Percentiles rank a stretch among this genome's conserved stretches.
phyloP scores from a whole-genome alignment of 2,113 vertebrate species.

The Myrmecobius fasciatus region DNA sequence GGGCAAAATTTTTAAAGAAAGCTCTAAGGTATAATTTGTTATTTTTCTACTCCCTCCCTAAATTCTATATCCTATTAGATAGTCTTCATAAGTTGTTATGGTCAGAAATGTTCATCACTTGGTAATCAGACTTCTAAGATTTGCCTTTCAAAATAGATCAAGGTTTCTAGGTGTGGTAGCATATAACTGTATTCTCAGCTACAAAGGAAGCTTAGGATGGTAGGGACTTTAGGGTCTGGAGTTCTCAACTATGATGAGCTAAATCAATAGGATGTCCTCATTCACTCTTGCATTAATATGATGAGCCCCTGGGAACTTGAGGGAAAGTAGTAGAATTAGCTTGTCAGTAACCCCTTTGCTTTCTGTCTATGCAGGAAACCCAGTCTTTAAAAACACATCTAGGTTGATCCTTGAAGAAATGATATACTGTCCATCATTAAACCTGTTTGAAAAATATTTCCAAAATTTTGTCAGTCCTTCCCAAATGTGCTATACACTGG shows the following conservation, averaged over 20 bases:
- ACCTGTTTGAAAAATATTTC: background rate
- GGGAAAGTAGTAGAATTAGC: background rate
- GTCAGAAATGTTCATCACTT: background rate
- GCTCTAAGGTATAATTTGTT: background rate
- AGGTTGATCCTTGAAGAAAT: background rate
- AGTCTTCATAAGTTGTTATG: background rate
- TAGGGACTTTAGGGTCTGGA: background rate
- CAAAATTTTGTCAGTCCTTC: background rate
- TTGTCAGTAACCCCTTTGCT: background rate
- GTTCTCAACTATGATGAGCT: background rate
- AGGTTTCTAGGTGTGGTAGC: background rate
- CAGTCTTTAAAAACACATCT: background rate
- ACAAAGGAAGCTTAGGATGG: background rate
- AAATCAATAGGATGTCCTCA: background rate
- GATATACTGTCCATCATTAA: background rate
- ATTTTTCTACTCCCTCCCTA: background rate
- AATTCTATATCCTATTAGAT: background rate
- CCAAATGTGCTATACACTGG: background rate
- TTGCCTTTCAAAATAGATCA: background rate
- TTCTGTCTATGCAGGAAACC: background rate
- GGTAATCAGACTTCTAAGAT: background rate
- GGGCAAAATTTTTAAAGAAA: background rate
- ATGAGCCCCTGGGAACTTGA: background rate
- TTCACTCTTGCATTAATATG: background rate
- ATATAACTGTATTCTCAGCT: background rate